These are phyloP conservation scores for Cheirogaleus medius DNA, from an alignment of 2,113 vertebrate species.

Conservation along the genomic window DNA sequence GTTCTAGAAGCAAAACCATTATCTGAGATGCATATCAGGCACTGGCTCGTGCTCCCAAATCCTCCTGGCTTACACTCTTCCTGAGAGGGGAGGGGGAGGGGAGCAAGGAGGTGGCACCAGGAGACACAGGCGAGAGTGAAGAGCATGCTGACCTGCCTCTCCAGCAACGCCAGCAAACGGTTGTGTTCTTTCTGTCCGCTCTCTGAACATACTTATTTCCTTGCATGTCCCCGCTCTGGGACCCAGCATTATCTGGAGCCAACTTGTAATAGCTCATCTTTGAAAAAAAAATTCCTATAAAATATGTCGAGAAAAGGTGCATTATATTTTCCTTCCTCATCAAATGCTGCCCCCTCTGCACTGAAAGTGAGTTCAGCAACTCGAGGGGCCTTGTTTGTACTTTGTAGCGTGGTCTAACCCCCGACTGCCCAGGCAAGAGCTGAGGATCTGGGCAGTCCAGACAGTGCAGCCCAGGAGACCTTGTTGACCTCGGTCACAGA, in stretches of 20 bases:
- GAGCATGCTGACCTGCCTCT: not conserved
- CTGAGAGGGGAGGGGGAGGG: accelerated
- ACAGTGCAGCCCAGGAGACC: not conserved
- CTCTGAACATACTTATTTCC: not conserved
- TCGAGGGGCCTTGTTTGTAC: not conserved
- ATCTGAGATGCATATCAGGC: not conserved
- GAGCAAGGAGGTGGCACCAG: accelerated
- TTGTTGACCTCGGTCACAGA: not conserved
- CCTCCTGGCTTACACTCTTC: too few species aligned
- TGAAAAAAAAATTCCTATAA: not conserved
- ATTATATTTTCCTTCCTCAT: not conserved
- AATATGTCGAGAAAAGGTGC: not conserved
- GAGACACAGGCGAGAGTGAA: accelerated
- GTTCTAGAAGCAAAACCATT: not conserved
- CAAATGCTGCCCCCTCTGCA: not conserved
- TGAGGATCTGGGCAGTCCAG: not conserved
- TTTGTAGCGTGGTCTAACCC: not conserved
- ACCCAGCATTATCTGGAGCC: not conserved
- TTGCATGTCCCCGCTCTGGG: not conserved
- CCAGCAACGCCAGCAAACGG: not conserved
- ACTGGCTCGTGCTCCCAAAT: not conserved
- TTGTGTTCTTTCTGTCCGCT: not conserved
- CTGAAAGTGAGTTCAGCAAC: not conserved
- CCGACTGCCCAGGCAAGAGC: not conserved
- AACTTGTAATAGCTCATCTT: not conserved